Evolutionary conservation across 2,113 vertebrate species (phyloP), one percentile per base, ranked within the genome.

Genomic region (Silurus asotus): DNA sequence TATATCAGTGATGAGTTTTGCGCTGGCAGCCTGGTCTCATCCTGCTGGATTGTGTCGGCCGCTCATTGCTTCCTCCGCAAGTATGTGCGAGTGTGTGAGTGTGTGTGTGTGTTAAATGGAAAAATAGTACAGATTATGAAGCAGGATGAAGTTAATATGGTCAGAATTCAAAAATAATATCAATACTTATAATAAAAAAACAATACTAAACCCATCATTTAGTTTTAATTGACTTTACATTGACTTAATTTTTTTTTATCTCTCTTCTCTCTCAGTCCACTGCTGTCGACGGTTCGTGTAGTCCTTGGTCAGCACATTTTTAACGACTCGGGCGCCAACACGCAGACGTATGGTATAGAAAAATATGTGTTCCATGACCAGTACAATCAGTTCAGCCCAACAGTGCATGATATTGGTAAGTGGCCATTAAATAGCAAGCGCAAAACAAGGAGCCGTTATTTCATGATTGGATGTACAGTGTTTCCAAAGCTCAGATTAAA

Each of bases 241-340:
- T 61, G 58, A 80, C 6, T 49, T 49, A 8, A 51, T 9, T 48
- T 49, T 19, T 49, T 19, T 23, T 67, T 9, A 9, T 55, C 7
- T 11, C 20, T 53, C 9, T 86, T 19, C 65, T 84, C 13, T 61
- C 20, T 10, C 90, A 99, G 97, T 85, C 98, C 97, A 6, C 86
- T 90, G 59, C 93, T 72, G 86, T 95, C 96, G 0, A 94, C 93
- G 1, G 82, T 99, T 37, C 95, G 85, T 0, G 96, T 99, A 84
- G 97, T 99, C 25, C 93, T 99, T 48, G 98, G 98, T n/a, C 98
- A 98, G 90, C 97, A 99, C 76, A 81, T 88, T 45, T 98, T 97
- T 91, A 99, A 99, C 84, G 91, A 84, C 85, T 96, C 96, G 0
- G 93, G 94, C 3, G 92, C 93, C 0, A 94, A 97, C 90, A 96